Evolutionary conservation across 2,113 vertebrate species (phyloP).

Genomic region (Saguinus imperator): DNA sequence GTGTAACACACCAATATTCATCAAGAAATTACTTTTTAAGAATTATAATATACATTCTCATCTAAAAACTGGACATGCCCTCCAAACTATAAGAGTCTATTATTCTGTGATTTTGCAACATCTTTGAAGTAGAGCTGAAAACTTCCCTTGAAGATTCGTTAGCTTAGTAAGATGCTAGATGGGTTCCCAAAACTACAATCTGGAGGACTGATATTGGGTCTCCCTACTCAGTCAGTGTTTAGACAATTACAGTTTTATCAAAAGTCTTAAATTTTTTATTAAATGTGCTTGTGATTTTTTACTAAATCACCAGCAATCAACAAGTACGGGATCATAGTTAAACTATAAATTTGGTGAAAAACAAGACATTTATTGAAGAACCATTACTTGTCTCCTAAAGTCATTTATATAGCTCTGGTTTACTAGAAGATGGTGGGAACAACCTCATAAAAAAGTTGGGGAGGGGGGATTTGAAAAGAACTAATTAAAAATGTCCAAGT

Average conservation of each 20-base stretch:
- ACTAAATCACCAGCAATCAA: slow-evolving; percentile 34
- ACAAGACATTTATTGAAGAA: background rate
- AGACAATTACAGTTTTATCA: background rate
- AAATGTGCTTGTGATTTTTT: background rate
- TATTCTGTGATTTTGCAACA: background rate
- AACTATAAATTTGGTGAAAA: slow-evolving; percentile 38
- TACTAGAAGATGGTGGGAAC: slow-evolving; percentile 44
- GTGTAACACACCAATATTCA: background rate
- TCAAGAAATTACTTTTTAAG: slow-evolving; percentile 31
- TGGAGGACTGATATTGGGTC: background rate
- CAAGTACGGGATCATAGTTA: background rate
- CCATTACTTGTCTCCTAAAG: slow-evolving; percentile 35
- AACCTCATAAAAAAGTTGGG: slow-evolving; percentile 28
- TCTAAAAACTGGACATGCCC: background rate
- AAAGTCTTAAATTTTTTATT: slow-evolving; percentile 17
- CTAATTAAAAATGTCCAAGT: slow-evolving; percentile 57
- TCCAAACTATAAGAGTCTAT: background rate
- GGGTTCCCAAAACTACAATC: background rate
- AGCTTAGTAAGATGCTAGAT: background rate
- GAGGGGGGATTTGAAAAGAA: slow-evolving; percentile 6
- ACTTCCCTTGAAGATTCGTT: background rate
- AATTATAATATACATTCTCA: background rate
- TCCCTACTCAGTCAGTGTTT: background rate
- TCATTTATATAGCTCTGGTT: background rate
- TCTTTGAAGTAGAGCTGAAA: slow-evolving; percentile 37